Evolutionary conservation across 2,888 invertebrate genomes (phyloP).

Genomic region (Notocelia uddmanniana): DNA sequence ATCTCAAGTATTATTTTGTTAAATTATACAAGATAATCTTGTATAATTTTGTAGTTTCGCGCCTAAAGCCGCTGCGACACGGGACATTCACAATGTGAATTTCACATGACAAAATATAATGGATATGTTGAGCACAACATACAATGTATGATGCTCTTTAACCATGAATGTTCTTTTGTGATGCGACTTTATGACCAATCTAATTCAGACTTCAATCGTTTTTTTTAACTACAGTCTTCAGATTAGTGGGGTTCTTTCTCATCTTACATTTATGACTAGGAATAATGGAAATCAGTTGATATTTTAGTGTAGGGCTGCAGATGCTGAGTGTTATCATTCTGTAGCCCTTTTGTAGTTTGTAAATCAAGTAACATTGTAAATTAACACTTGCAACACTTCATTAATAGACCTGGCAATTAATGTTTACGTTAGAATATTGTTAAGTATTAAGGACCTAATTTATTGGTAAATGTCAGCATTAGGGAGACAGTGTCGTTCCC

Average conservation of each 20-base stretch:
- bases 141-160: slow-evolving; percentile 6
- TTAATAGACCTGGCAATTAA: slow-evolving; percentile 43
- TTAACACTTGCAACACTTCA: slow-evolving; percentile 34
- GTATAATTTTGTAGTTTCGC: too few relatives aligned
- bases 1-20: slow-evolving; percentile 41
- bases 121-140: not conserved
- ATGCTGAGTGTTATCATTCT: slow-evolving; percentile 11
- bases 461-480: slow-evolving; percentile 41
- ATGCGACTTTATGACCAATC: slow-evolving; percentile 11
- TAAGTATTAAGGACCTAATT: slow-evolving; percentile 45
- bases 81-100: too few relatives aligned
- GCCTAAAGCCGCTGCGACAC: slow-evolving; percentile 4
- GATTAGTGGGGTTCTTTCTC: slow-evolving; percentile 39
- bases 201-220: slow-evolving; percentile 20
- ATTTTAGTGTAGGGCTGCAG: slow-evolving; percentile 23
- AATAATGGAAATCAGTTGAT: slow-evolving; percentile 39
- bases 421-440: slow-evolving; percentile 43
- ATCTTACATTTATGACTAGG: slow-evolving; percentile 29
- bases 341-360: slow-evolving; percentile 28
- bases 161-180: not conserved
- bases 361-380: slow-evolving; percentile 32
- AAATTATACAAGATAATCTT: slow-evolving; percentile 30
- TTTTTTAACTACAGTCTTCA: slow-evolving; percentile 26
- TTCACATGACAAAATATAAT: not conserved
- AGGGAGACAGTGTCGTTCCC: slow-evolving; percentile 37